A percentile compares a stretch with the other conserved stretches of the same genome.
Evolutionary conservation across 1,140 invertebrate genomes (phyloP).

Genomic region (Trichomalopsis sarcophagae): DNA sequence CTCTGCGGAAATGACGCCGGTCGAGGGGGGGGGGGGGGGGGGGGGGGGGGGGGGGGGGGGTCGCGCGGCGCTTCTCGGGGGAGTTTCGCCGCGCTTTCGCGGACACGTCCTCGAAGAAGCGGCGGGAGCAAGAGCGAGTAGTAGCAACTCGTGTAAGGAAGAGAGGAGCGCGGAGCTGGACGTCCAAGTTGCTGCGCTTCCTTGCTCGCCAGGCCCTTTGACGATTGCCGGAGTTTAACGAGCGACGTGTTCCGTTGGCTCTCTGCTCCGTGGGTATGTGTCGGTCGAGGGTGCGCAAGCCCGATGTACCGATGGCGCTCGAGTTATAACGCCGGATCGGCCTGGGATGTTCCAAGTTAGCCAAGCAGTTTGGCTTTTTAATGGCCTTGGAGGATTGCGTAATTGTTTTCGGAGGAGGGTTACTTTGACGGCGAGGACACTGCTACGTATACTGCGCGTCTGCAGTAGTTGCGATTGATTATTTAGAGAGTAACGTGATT

Average conservation of each 20-base stretch:
- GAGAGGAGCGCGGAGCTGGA: not conserved
- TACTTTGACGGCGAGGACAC: not conserved
- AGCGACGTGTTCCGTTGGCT: slow-evolving; percentile 32
- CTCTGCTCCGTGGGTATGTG: not conserved
- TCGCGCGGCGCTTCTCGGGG: not conserved
- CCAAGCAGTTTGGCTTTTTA: slow-evolving; percentile 9
- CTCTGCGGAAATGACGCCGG: slow-evolving; percentile 58
- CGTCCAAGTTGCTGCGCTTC: slow-evolving; percentile 4
- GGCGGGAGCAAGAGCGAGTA: not conserved
- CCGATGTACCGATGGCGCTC: not conserved
- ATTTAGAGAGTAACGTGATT: not conserved
- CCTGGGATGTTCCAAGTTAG: slow-evolving; percentile 1
- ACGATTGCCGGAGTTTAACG: slow-evolving; percentile 44
- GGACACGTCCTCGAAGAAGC: not conserved
- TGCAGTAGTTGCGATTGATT: not conserved
- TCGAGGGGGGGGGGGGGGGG: not conserved
- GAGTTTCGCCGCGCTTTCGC: slow-evolving; percentile 12
- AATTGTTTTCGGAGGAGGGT: not conserved
- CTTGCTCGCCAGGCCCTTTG: slow-evolving; percentile 1
- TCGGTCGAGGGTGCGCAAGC: not conserved
- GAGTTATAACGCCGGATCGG: slow-evolving; percentile 32
- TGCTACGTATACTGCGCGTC: not conserved
- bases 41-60: too few relatives aligned
- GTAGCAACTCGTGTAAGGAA: slow-evolving; percentile 11
- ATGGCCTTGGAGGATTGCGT: not conserved